Evolutionary conservation across 2,113 vertebrate genomes (phyloP).

Genomic region (Myotis lucifugus): DNA sequence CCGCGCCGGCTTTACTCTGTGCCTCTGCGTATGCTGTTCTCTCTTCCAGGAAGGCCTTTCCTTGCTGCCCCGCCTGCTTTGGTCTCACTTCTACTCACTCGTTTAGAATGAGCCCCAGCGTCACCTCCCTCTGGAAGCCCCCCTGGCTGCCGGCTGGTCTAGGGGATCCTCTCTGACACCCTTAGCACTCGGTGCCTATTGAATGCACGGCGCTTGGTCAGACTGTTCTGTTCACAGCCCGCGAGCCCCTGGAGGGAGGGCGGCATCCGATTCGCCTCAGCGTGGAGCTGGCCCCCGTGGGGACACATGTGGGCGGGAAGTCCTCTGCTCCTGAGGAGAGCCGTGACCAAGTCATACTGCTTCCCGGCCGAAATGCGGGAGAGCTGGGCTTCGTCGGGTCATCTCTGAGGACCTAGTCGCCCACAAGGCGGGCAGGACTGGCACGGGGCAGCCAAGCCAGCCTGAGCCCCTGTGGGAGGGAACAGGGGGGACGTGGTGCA

Average conservation of each 20-base stretch:
- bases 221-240: neutral
- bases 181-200: fast-evolving
- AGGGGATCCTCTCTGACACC: neutral
- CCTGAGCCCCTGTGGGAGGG: too few relatives aligned
- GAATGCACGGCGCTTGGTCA: neutral
- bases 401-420: neutral
- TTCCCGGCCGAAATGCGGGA: neutral
- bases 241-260: neutral
- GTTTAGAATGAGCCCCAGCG: neutral
- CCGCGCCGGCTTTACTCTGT: fast-evolving
- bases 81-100: neutral
- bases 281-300: neutral
- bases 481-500: neutral
- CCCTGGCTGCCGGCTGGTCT: neutral
- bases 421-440: neutral
- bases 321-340: neutral
- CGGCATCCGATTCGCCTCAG: neutral
- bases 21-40: neutral
- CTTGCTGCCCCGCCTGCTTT: neutral
- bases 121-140: neutral
- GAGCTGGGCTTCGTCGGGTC: neutral
- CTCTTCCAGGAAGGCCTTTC: neutral
- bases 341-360: neutral
- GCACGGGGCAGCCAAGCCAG: neutral
- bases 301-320: neutral